These are phyloP conservation scores for Lasioglossum morio DNA, from an alignment of 2,888 invertebrate genomes.

Conservation along the genomic window DNA sequence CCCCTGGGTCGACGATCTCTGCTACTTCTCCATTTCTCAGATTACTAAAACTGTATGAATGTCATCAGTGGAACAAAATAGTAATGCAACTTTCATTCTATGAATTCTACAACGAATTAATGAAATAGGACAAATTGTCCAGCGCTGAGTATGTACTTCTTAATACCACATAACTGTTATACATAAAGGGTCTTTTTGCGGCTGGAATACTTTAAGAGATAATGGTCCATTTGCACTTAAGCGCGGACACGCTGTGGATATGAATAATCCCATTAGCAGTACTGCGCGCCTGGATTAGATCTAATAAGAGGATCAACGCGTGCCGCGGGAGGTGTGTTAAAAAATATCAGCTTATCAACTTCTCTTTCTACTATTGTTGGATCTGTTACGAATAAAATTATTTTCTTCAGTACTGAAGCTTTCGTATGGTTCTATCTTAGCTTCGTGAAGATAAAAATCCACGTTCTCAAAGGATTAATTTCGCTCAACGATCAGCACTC, in stretches of 20 bases:
- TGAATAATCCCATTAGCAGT: neutral
- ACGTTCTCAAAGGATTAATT: neutral
- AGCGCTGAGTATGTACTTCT: neutral
- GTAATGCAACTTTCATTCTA: neutral
- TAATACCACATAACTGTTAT: neutral
- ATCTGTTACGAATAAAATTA: neutral
- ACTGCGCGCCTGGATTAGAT: neutral
- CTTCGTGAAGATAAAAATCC: neutral
- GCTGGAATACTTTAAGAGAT: neutral
- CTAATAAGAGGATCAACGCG: conserved; percentile 2
- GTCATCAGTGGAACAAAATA: neutral
- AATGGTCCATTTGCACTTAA: conserved; percentile 1
- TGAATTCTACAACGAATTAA: neutral
- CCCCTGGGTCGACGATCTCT: neutral
- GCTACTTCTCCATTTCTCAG: neutral
- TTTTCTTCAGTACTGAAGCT: neutral
- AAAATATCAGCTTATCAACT: neutral
- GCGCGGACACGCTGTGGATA: neutral
- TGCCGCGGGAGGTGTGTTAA: neutral
- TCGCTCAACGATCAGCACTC: neutral
- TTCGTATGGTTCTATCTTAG: neutral
- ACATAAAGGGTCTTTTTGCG: neutral
- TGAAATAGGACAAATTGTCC: neutral
- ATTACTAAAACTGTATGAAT: neutral
- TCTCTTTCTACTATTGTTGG: neutral